Conservation (phyloP, 2,113 vertebrate species). For the Propithecus coquereli region DNA sequence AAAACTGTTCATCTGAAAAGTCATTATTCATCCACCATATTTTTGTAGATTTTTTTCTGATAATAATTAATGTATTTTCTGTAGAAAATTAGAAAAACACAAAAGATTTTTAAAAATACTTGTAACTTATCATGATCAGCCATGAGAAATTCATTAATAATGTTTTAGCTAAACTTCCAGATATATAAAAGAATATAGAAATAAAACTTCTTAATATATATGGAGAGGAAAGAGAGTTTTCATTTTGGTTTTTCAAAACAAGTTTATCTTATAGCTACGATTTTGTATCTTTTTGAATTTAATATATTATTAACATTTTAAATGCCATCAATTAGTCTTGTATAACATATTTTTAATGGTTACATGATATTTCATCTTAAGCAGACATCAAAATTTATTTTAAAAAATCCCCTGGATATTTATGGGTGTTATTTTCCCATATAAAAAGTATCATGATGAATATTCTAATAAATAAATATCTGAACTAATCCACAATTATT, state of each 20-base stretch:
- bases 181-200: background rate
- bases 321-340: background rate
- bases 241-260: constrained; percentile 2
- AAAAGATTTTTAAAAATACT: background rate
- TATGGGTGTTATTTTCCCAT: background rate
- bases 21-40: background rate
- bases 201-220: background rate
- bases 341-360: background rate
- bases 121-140: background rate
- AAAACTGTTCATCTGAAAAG: background rate
- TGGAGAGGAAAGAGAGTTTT: background rate
- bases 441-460: background rate
- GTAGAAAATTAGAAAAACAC: background rate
- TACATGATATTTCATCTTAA: background rate
- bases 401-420: background rate
- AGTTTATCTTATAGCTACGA: background rate
- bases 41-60: background rate
- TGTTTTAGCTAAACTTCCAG: background rate
- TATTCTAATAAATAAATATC: background rate
- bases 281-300: constrained; percentile 15
- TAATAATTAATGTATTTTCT: background rate
- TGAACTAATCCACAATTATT: background rate
- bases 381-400: background rate
- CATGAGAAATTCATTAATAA: background rate
- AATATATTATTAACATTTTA: background rate